phyloP scores from a whole-genome alignment of 2,113 vertebrate species.

The Polyodon spathula region DNA sequence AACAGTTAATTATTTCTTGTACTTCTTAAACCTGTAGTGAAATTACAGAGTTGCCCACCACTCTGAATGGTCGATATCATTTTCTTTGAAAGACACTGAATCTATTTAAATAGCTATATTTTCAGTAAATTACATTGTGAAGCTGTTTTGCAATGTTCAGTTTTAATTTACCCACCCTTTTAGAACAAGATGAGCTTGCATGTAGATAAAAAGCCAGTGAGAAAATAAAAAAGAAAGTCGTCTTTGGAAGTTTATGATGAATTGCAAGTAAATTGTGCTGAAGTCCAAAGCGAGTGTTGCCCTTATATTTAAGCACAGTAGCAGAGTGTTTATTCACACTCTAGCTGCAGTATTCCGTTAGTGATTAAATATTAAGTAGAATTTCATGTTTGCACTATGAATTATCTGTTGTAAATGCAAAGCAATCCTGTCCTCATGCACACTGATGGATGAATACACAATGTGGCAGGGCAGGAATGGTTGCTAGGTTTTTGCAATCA shows the following conservation, averaged over 20 bases:
- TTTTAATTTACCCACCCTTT: too few relatives aligned
- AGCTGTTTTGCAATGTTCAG: too few relatives aligned
- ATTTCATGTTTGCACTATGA: constrained; percentile 16
- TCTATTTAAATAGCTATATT: too few relatives aligned
- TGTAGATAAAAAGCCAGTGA: too few relatives aligned
- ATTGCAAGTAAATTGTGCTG: constrained; percentile 11
- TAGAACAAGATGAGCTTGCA: too few relatives aligned
- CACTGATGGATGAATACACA: constrained; percentile 16
- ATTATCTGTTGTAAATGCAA: constrained; percentile 3
- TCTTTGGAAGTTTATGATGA: constrained; percentile 7
- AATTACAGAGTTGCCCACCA: too few relatives aligned
- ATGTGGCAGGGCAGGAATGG: constrained; percentile 11
- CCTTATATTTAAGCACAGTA: constrained; percentile 1
- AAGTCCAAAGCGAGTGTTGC: not conserved
- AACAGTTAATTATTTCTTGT: too few relatives aligned
- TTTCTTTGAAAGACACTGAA: too few relatives aligned
- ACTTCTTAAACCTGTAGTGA: too few relatives aligned
- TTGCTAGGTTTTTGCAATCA: constrained; percentile 5
- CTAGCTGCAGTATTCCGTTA: not conserved
- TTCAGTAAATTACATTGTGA: too few relatives aligned
- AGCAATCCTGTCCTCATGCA: constrained; percentile 11
- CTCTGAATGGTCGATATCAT: too few relatives aligned
- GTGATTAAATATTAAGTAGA: constrained; percentile 13
- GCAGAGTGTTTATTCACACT: constrained; percentile 4
- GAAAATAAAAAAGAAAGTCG: too few relatives aligned